These are phyloP conservation scores for Trachemys scripta DNA, from an alignment of 2,113 vertebrate species.

Conservation along the genomic window DNA sequence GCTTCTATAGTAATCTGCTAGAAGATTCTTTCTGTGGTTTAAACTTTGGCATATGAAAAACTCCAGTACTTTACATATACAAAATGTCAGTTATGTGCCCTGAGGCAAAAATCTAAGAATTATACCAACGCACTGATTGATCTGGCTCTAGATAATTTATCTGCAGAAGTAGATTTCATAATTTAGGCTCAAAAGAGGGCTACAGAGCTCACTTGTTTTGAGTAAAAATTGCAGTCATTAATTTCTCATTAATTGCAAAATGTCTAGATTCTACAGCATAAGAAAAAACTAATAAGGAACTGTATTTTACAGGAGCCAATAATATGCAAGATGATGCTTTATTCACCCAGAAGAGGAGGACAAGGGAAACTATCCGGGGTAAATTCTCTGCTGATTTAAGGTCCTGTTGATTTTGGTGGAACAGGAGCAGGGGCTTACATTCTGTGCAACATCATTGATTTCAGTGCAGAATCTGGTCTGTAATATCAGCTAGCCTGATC, in stretches of 20 bases:
- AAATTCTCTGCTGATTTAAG: conserved; percentile 3
- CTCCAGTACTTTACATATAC: conserved; percentile 72
- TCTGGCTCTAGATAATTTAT: conserved; percentile 49
- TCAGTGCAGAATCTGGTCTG: fast-evolving
- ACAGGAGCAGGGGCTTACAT: neutral
- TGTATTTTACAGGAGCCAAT: neutral
- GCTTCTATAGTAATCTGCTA: conserved; percentile 72
- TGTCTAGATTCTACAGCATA: neutral
- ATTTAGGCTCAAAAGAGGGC: conserved; percentile 43
- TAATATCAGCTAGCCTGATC: neutral
- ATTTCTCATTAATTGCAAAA: conserved; percentile 19
- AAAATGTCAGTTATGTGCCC: conserved; percentile 77
- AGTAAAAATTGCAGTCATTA: neutral
- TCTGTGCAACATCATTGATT: conserved; percentile 17
- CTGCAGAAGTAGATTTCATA: conserved; percentile 48
- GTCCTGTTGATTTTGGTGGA: conserved; percentile 5
- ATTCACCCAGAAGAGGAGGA: neutral
- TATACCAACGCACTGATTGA: conserved; percentile 60
- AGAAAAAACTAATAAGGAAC: neutral
- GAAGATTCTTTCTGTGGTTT: conserved; percentile 77
- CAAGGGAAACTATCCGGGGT: neutral
- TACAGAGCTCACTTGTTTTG: neutral
- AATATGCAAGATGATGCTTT: fast-evolving
- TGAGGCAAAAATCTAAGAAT: conserved; percentile 64
- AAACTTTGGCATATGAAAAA: conserved; percentile 80